phyloP scores from a whole-genome alignment of 2,888 invertebrate genomes.

The Listrodromus nycthemerus region DNA sequence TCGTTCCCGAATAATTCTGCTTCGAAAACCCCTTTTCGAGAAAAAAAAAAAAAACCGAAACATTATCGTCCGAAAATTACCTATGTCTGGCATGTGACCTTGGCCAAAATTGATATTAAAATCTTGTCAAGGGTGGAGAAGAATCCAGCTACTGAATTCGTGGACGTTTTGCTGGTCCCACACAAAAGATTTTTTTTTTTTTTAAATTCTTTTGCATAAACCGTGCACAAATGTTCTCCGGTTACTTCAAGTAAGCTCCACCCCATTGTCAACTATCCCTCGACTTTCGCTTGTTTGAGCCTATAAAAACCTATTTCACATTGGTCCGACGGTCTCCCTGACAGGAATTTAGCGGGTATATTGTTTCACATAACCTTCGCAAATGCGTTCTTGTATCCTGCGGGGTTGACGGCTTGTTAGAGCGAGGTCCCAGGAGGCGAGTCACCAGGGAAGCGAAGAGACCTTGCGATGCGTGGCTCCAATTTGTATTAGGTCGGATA shows the following conservation, averaged over 20 bases:
- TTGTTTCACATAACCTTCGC: conserved; percentile 59
- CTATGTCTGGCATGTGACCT: too few species aligned
- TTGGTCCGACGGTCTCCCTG: not conserved
- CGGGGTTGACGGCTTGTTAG: conserved; percentile 72
- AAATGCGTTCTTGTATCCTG: conserved; percentile 53
- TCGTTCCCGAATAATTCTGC: too few species aligned
- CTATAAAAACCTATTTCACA: conserved; percentile 15
- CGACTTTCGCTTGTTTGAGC: not conserved
- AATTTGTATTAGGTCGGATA: conserved; percentile 72
- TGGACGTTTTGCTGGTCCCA: not conserved
- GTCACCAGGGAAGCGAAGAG: conserved; percentile 57
- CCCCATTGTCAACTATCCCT: not conserved
- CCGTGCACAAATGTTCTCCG: not conserved
- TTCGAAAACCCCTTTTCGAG: too few species aligned
- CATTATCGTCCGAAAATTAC: too few species aligned
- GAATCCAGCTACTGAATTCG: not conserved
- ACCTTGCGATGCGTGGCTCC: conserved; percentile 64
- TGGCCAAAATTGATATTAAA: too few species aligned
- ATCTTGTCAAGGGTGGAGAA: too few species aligned
- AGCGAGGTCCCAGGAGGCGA: conserved; percentile 63
- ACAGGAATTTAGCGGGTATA: conserved; percentile 17
- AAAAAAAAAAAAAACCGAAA: too few species aligned
- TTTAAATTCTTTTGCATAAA: not conserved
- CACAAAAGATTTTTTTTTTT: not conserved
- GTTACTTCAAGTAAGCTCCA: not conserved